A percentile compares a stretch with the other conserved stretches of the same genome.
These are phyloP conservation scores for Heterodera schachtii DNA, from an alignment of 1,140 invertebrate genomes.

Conservation along the genomic window DNA sequence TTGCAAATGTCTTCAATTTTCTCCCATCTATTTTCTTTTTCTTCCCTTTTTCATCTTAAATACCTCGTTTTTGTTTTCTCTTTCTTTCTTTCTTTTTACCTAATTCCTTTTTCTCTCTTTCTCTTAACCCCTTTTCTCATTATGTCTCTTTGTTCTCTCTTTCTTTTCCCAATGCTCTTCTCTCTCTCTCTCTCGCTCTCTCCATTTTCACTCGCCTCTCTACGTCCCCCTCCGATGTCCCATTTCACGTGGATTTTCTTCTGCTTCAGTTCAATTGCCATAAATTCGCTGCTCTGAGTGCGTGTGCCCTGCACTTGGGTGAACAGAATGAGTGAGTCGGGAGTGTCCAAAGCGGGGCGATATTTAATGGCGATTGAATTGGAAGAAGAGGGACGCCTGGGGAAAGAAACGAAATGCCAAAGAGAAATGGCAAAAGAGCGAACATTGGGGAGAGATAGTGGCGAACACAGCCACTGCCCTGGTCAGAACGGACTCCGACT, in stretches of 20 bases:
- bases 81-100: background rate
- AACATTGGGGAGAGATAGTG: slow-evolving; percentile 59
- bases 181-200: background rate
- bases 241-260: slow-evolving; percentile 62
- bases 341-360: slow-evolving; percentile 56
- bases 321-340: slow-evolving; percentile 58
- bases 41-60: background rate
- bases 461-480: slow-evolving; percentile 47
- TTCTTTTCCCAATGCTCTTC: too few relatives aligned
- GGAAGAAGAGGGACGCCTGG: slow-evolving; percentile 51
- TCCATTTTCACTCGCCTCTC: slow-evolving; percentile 25
- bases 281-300: slow-evolving; percentile 59
- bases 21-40: too few relatives aligned
- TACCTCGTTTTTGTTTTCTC: background rate
- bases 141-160: background rate
- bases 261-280: slow-evolving; percentile 60
- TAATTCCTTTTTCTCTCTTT: background rate
- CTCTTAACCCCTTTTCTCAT: background rate
- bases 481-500: slow-evolving; percentile 56
- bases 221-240: slow-evolving; percentile 59
- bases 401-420: background rate
- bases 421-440: background rate
- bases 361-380: slow-evolving; percentile 58
- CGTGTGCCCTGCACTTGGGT: slow-evolving; percentile 55
- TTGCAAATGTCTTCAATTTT: too few relatives aligned